phyloP scores from a whole-genome alignment of 2,113 vertebrate genomes.

The Pygoscelis adeliae region DNA sequence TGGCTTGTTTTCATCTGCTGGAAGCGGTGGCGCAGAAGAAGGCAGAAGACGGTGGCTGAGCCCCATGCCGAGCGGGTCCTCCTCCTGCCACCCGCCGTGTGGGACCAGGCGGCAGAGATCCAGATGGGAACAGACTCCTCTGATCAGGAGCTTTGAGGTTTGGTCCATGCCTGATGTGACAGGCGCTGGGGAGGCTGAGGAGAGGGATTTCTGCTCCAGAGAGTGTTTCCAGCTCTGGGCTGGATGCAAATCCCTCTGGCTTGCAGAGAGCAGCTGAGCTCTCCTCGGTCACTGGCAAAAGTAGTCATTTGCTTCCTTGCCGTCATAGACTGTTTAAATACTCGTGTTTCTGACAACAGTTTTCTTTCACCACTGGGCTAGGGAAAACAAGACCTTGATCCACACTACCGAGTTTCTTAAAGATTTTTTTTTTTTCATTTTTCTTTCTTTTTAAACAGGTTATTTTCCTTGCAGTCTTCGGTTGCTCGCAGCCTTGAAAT shows the following conservation, averaged over 20 bases:
- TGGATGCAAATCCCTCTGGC: conserved; percentile 44
- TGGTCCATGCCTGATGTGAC: background rate
- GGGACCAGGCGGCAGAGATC: conserved; percentile 2
- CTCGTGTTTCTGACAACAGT: conserved; percentile 48
- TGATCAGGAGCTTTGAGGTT: background rate
- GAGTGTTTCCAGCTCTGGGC: conserved; percentile 29
- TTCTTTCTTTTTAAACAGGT: background rate
- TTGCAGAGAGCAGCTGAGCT: conserved; percentile 5
- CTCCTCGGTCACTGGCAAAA: conserved; percentile 33
- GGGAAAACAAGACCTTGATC: conserved; percentile 3
- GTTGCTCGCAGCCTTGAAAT: background rate
- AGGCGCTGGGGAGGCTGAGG: conserved; percentile 2
- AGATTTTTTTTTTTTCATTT: background rate
- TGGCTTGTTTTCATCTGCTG: conserved; percentile 27
- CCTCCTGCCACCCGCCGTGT: background rate
- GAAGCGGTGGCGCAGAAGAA: background rate
- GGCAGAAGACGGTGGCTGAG: background rate
- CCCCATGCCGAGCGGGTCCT: background rate
- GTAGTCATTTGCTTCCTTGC: conserved; percentile 16
- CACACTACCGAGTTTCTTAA: background rate
- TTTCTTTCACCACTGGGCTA: conserved; percentile 37
- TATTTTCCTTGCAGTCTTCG: background rate
- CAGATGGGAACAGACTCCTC: background rate
- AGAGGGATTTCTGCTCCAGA: conserved; percentile 39
- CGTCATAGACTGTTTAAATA: conserved; percentile 10